Evolutionary conservation across 2,888 invertebrate genomes (phyloP).

Genomic region (Chrysolina haemoptera): DNA sequence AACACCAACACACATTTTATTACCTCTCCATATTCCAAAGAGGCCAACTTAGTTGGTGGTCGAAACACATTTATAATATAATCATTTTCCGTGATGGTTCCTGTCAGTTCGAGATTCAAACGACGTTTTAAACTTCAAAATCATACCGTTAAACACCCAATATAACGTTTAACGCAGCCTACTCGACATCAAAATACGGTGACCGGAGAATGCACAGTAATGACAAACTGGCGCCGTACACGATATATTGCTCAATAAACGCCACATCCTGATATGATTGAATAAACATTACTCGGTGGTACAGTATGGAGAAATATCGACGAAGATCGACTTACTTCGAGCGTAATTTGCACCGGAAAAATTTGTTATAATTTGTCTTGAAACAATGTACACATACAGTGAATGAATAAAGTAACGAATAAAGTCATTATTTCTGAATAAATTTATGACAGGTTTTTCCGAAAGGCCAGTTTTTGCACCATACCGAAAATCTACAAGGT

Average conservation of each 20-base stretch:
- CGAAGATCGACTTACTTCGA: not conserved
- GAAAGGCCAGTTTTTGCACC: too few relatives aligned
- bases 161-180: constrained; percentile 7
- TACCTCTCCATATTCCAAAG: not conserved
- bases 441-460: too few relatives aligned
- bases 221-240: constrained; percentile 41
- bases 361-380: not conserved
- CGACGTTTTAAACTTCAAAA: not conserved
- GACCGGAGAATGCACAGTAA: constrained; percentile 11
- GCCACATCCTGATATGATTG: constrained; percentile 43
- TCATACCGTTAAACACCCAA: constrained; percentile 4
- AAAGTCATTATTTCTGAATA: too few relatives aligned
- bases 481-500: too few relatives aligned
- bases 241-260: constrained; percentile 42
- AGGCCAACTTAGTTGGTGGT: not conserved
- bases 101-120: constrained; percentile 3
- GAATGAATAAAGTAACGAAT: too few relatives aligned
- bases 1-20: too few relatives aligned
- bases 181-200: constrained; percentile 11
- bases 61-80: not conserved
- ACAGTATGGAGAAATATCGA: not conserved
- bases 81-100: not conserved
- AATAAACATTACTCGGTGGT: constrained; percentile 37
- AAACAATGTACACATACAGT: too few relatives aligned
- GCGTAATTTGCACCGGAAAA: constrained; percentile 3